Conservation (phyloP, 2,888 invertebrate genomes). For the Lithodes maja region DNA sequence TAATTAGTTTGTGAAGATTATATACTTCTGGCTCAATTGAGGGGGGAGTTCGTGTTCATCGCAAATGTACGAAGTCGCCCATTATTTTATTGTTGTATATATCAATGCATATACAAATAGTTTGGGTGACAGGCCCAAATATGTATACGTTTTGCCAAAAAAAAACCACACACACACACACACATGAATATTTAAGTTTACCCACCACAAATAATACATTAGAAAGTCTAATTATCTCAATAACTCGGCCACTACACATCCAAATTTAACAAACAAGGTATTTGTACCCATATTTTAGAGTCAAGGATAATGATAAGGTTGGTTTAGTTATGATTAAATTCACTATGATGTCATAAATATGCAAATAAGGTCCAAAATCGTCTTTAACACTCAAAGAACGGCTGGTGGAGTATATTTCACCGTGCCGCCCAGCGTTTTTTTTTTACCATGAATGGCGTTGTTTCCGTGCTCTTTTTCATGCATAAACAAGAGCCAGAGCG, state of each 20-base stretch:
- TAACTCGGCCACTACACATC: not conserved
- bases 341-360: not conserved
- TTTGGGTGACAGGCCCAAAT: not conserved
- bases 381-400: not conserved
- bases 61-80: not conserved
- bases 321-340: not conserved
- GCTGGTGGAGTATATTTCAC: too few species aligned
- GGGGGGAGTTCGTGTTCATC: not conserved
- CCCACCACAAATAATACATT: not conserved
- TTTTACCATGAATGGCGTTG: too few species aligned
- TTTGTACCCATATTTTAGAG: not conserved
- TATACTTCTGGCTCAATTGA: not conserved
- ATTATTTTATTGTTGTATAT: not conserved
- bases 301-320: not conserved
- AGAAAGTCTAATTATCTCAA: not conserved
- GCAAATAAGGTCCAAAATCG: not conserved
- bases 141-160: not conserved
- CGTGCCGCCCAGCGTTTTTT: too few species aligned
- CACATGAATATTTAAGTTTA: not conserved
- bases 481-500: too few species aligned
- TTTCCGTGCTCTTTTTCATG: too few species aligned
- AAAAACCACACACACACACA: not conserved
- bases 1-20: too few species aligned
- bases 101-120: not conserved
- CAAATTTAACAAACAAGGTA: not conserved